Evolutionary conservation across 2,113 vertebrate species (phyloP).

Genomic region (Alouatta palliata): DNA sequence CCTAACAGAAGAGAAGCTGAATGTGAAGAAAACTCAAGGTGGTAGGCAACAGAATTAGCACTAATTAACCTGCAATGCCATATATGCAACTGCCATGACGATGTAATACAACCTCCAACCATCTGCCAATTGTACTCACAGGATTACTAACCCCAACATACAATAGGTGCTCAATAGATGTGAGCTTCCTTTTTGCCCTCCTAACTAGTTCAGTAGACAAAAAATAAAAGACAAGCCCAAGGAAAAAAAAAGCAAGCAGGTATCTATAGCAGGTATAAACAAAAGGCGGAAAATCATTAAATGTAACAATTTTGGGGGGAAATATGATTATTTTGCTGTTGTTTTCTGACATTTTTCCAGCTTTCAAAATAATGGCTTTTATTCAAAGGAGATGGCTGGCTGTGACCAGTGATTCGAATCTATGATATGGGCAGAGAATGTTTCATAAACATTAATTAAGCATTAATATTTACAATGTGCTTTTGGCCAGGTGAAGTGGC

Average conservation of each 20-base stretch:
- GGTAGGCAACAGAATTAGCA: not conserved
- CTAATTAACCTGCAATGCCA: not conserved
- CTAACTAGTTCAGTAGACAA: not conserved
- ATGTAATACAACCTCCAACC: not conserved
- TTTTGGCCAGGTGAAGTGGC: too few relatives aligned
- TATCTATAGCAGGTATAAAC: not conserved
- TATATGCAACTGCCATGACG: not conserved
- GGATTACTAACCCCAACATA: not conserved
- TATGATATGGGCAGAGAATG: not conserved
- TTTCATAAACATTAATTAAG: constrained; percentile 36
- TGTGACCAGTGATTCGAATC: not conserved
- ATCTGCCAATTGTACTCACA: not conserved
- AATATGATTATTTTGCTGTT: not conserved
- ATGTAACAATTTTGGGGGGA: not conserved
- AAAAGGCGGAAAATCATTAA: not conserved
- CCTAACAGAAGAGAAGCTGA: constrained; percentile 47
- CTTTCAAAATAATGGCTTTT: constrained; percentile 28
- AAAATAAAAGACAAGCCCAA: not conserved
- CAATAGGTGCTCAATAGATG: not conserved
- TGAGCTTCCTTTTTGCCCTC: not conserved
- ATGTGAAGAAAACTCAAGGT: constrained; percentile 34
- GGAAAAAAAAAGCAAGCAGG: not conserved
- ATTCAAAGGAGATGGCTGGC: not conserved
- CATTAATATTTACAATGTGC: not conserved
- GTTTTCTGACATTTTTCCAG: not conserved